Evolutionary conservation across 1,140 invertebrate species (phyloP).

Genomic region (Andricus grossulariae): DNA sequence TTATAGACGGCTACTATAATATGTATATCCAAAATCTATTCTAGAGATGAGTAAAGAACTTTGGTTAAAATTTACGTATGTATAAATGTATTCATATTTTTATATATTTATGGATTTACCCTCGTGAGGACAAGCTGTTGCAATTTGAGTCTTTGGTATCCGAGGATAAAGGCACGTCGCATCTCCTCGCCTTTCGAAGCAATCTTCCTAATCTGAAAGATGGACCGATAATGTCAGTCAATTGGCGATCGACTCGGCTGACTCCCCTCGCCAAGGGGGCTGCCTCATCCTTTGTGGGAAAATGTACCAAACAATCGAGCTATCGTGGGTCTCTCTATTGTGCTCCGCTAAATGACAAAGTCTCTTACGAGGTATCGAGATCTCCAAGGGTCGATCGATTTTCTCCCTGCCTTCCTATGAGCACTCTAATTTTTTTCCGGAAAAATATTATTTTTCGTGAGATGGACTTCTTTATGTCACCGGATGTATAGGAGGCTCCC

Average conservation of each 20-base stretch:
- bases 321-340: slow-evolving; percentile 49
- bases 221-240: slow-evolving; percentile 71
- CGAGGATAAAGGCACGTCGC: slow-evolving; percentile 51
- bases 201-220: slow-evolving; percentile 71
- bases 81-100: neutral
- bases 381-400: slow-evolving; percentile 31
- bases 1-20: too few species aligned
- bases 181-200: slow-evolving; percentile 53
- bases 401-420: slow-evolving; percentile 1
- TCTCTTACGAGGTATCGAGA: slow-evolving; percentile 39
- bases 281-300: slow-evolving; percentile 56
- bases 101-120: neutral
- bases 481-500: neutral
- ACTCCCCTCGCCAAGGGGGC: slow-evolving; percentile 33
- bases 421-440: slow-evolving; percentile 31
- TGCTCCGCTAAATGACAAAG: slow-evolving; percentile 57
- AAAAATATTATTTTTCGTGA: slow-evolving; percentile 24
- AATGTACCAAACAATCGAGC: slow-evolving; percentile 65
- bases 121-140: neutral
- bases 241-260: slow-evolving; percentile 67
- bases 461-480: neutral
- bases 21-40: too few species aligned
- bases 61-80: too few species aligned
- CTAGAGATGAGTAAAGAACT: too few species aligned
- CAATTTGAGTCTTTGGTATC: slow-evolving; percentile 25